Percentiles rank a stretch among this genome's conserved stretches.
Evolutionary conservation across 2,888 invertebrate species (phyloP).

Genomic region (Matsumyia berberina): DNA sequence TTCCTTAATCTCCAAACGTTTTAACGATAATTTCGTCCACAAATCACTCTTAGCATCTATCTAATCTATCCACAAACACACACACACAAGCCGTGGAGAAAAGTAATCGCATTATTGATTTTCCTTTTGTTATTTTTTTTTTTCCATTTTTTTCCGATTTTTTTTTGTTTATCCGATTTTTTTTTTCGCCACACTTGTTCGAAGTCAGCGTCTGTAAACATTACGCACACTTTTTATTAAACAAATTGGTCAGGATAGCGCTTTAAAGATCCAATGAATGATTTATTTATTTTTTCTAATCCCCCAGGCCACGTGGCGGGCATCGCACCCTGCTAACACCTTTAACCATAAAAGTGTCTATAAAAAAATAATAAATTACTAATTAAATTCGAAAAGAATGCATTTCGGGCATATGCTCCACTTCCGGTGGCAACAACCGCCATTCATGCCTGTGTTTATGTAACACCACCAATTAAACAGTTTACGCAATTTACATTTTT

Average conservation of each 20-base stretch:
- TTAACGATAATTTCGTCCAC: constrained; percentile 47
- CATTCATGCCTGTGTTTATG: constrained; percentile 42
- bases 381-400: constrained; percentile 37
- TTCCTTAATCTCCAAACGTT: constrained; percentile 37
- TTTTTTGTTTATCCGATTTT: constrained; percentile 21
- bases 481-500: too few species aligned
- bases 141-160: too few species aligned
- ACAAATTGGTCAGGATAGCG: constrained; percentile 46
- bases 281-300: constrained; percentile 52
- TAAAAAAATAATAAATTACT: constrained; percentile 45
- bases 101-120: constrained; percentile 54
- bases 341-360: constrained; percentile 53
- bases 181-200: constrained; percentile 57
- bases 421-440: neutral
- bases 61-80: constrained; percentile 29
- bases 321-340: constrained; percentile 48
- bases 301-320: neutral
- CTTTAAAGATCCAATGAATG: constrained; percentile 33
- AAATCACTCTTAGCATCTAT: constrained; percentile 46
- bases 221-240: constrained; percentile 53
- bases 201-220: constrained; percentile 42
- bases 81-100: neutral
- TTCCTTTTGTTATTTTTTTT: constrained; percentile 3
- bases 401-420: constrained; percentile 31
- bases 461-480: constrained; percentile 60